Percentiles rank a stretch among this genome's conserved stretches.
Conservation (phyloP, 2,113 vertebrate genomes). For the Pseudois nayaur region DNA sequence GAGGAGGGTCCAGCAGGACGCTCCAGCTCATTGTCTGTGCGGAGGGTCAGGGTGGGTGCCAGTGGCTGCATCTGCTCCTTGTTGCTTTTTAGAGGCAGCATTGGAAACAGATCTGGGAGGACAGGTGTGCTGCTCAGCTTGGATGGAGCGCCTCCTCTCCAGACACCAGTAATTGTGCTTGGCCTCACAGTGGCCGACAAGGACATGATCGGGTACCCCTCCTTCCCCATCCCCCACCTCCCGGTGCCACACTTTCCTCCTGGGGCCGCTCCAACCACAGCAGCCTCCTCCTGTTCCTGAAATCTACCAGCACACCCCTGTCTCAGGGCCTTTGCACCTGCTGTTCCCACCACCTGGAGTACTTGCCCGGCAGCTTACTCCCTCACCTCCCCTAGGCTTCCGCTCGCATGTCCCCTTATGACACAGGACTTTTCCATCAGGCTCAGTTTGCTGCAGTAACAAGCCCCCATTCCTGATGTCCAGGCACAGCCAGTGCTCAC, state of each 20-base stretch:
- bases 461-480: rapidly evolving
- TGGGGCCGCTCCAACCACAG: neutral
- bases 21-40: neutral
- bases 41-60: neutral
- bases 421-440: neutral
- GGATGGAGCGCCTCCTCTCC: neutral
- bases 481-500: neutral
- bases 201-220: neutral
- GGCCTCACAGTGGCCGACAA: neutral
- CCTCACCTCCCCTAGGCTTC: neutral
- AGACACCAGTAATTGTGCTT: neutral
- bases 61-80: neutral
- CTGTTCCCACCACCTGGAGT: neutral
- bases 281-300: neutral
- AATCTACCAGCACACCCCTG: rapidly evolving
- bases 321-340: neutral
- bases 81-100: rapidly evolving
- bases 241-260: neutral
- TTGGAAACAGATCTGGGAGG: neutral
- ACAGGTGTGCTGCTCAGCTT: neutral
- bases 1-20: neutral
- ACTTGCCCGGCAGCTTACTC: neutral
- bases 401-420: neutral
- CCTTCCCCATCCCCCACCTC: neutral
- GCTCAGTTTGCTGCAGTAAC: neutral